Evolutionary conservation across 2,113 vertebrate species (phyloP), one percentile per base, ranked within the genome.

Genomic region (Stegostoma tigrinum): DNA sequence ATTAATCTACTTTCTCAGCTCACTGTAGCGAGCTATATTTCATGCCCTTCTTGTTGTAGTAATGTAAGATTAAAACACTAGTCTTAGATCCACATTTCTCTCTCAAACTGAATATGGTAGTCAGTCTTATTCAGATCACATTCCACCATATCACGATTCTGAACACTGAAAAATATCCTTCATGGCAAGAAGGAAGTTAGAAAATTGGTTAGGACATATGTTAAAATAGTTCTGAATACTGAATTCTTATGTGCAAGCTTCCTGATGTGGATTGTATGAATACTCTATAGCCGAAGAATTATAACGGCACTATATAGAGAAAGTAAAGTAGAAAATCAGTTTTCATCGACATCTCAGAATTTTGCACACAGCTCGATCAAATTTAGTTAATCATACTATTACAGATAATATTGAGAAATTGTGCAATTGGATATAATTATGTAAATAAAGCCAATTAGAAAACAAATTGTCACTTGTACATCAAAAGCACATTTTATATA

Each of bases 381-480:
- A 67, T 66, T 38, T 66, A 93, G 5, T 38, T 93, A 93, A 93
- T 93, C 66, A 17, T 66, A 66, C 61, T 8, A 93, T 93, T 93
- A 93, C 89, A 93, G n/a, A 66, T 93, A 93, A 66, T 38, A 66
- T 93, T 66, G 61, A 67, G 89, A 66, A 93, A 93, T 93, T 93
- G 12, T 67, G 89, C 89, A 93, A 38, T 93, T 66, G 66, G 19
- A 93, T n/a, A 93, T 5, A 93, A 67, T 93, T 93, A 93, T 67
- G 89, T 67, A 93, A 93, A 93, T 93, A 61, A 93, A n/a, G 89
- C 89, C 89, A 93, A 93, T 93, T 93, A 93, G 61, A 66, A 93
- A 93, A 93, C 61, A 93, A 66, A 91, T 66, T 91, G 64, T 91
- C 55, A 21, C 30, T 38, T 91, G 55, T 64, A 66, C 38, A 34